Evolutionary conservation across 2,888 invertebrate species (phyloP), one percentile per base, ranked within the genome.

Genomic region (Drosophila niveifrons): DNA sequence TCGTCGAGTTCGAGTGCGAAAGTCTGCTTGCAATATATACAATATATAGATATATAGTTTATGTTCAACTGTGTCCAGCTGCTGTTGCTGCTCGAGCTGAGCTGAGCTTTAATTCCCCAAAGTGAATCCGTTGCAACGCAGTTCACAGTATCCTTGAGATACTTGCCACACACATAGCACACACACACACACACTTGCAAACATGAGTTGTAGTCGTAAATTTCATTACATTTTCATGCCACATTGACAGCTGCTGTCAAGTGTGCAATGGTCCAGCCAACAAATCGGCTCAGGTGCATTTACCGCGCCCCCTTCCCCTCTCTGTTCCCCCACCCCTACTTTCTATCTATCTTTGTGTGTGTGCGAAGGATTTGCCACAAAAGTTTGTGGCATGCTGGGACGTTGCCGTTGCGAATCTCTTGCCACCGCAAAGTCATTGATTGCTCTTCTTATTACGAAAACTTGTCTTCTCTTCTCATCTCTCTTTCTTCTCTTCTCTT

Each of bases 191-290:
- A 36, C 18, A 6, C n/a, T 1, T 13, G 23, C 10, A 8, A 7
- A 13, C 8, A 58, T 36, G 52, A 48, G 47, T 41, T 56, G 52
- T 29, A 55, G 23, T 66, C 66, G 66, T 44, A 68, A 65, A 68
- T 72, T 72, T 52, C 66, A 72, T 72, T 72, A 72, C 72, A 48
- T 66, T 71, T 79, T 77, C 66, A 69, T 58, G 75, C 57, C 61
- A 75, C 82, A 85, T 68, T 80, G 80, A 78, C 75, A 82, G 86
- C 75, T 66, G 64, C 70, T 72, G 64, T 71, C 64, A 66, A 53
- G 50, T 62, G 61, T 48, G 62, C 71, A 52, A 48, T 39, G 47
- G 29, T 56, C 53, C 64, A 44, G 39, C 43, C 28, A 41, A 48
- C 36, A 53, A 65, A 53, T 58, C 55, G 53, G 43, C 65, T 44